Evolutionary conservation across 2,797 vertebrate genomes (phyloP), one percentile per base, ranked within the genome.

Genomic region (Labeo calbasu): DNA sequence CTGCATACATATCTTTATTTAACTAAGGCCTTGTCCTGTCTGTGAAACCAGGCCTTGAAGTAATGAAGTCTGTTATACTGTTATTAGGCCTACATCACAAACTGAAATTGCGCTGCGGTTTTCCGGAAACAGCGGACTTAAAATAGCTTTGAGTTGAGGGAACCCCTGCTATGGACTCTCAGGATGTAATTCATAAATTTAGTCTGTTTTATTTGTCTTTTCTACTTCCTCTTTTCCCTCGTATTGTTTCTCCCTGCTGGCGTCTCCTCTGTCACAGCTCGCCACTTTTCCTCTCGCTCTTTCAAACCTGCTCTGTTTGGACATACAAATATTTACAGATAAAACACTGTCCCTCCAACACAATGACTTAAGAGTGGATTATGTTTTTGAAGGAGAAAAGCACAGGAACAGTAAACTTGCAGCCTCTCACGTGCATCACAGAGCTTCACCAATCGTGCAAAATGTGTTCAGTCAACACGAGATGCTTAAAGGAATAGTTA

Each of bases 151-250:
- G 36, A 84, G 72, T 12, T 57, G 28, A 66, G 21, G 28, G 14
- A 77, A 66, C 79, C 72, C 80, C 80, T 25, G 81, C 61, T 36
- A 28, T 51, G 55, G 21, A 83, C 81, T 70, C 81, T 83, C 77
- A 86, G 86, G 85, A 83, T 88, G 78, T 68, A 84, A 85, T 84
- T 82, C 78, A 87, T 88, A 88, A 87, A 81, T 87, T 84, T 88
- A 84, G 86, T 82, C 73, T 78, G 36, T 84, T 73, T 87, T 80
- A 87, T 88, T 84, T 85, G 81, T 81, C 63, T 76, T 85, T 40
- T 83, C 65, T 69, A 43, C 81, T 75, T 82, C 79, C 79, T 79
- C 15, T 55, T 87, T 83, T 83, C 79, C 73, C 79, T 66, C 48
- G 59, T 73, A 84, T 86, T 82, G 81, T 82, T 43, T 83, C 53